Conservation (phyloP, 2,113 vertebrate genomes). For the Microtus pennsylvanicus region DNA sequence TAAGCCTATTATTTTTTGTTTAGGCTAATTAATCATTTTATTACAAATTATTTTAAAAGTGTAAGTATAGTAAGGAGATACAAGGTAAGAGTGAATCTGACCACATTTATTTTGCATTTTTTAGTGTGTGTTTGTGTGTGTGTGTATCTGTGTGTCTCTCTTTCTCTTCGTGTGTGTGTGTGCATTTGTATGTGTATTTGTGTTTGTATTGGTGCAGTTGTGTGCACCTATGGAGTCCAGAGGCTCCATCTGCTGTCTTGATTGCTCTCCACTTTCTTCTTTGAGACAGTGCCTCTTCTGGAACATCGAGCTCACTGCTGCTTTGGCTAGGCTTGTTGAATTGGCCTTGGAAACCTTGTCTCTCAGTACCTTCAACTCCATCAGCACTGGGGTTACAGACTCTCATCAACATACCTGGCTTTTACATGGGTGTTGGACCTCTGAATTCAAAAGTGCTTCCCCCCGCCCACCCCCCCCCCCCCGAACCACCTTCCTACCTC, state of each 20-base stretch:
- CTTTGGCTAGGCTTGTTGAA: background rate
- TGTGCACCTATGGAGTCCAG: background rate
- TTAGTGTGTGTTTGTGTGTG: background rate
- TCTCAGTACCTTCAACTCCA: background rate
- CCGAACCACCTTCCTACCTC: background rate
- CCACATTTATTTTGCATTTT: background rate
- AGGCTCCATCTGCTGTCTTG: background rate
- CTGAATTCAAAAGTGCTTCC: too few relatives aligned
- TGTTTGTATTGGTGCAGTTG: too few relatives aligned
- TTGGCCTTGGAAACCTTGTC: background rate
- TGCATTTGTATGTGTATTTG: background rate
- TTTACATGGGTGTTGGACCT: too few relatives aligned
- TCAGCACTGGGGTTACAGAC: background rate
- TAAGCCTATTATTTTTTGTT: conserved; percentile 45
- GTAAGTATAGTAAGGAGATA: conserved; percentile 2
- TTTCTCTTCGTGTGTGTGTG: background rate
- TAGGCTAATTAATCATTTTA: conserved; percentile 34
- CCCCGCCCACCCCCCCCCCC: too few relatives aligned
- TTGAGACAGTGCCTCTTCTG: background rate
- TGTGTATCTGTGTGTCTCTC: too few relatives aligned
- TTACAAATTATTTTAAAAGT: conserved; percentile 25
- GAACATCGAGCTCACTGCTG: background rate
- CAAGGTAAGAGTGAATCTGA: background rate
- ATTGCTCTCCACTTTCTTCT: background rate
- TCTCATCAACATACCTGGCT: background rate